Percentiles rank a stretch among this genome's conserved stretches.
Evolutionary conservation across 2,113 vertebrate genomes (phyloP).

Genomic region (Gadus chalcogrammus): DNA sequence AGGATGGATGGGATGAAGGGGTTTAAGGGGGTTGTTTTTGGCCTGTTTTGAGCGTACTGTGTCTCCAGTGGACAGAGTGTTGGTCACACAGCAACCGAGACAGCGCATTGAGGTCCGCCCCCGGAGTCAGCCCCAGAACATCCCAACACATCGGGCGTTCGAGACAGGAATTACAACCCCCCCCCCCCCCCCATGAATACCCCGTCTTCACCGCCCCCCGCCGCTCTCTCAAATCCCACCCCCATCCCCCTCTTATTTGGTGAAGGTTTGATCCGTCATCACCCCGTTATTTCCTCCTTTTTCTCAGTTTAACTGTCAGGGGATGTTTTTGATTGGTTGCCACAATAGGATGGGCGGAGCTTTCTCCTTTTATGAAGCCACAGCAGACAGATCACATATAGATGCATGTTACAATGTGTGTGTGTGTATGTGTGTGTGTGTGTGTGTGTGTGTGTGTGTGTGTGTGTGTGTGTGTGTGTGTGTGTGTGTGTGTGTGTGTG

Average conservation of each 20-base stretch:
- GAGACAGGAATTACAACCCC: slow-evolving; percentile 10
- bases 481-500: background rate
- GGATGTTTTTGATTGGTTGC: slow-evolving; percentile 51
- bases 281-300: slow-evolving; percentile 3
- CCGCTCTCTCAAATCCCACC: slow-evolving; percentile 10
- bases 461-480: slow-evolving; percentile 2
- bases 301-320: slow-evolving; percentile 18
- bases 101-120: slow-evolving; percentile 66
- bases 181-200: slow-evolving; percentile 23
- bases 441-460: slow-evolving; percentile 7
- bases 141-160: slow-evolving; percentile 4
- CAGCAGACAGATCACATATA: slow-evolving; percentile 31
- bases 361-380: slow-evolving; percentile 27
- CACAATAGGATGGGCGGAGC: slow-evolving; percentile 46
- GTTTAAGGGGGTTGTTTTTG: background rate
- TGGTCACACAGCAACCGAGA: slow-evolving; percentile 29
- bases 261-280: background rate
- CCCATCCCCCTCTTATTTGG: slow-evolving; percentile 11
- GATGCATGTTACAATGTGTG: slow-evolving; percentile 50
- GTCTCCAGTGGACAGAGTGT: background rate
- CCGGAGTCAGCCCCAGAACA: slow-evolving; percentile 47
- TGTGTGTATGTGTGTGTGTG: slow-evolving; percentile 30
- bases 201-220: slow-evolving; percentile 7
- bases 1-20: slow-evolving; percentile 1
- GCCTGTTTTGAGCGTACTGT: background rate